These are phyloP conservation scores for Choreutis nemorana DNA, from an alignment of 2,888 invertebrate species.

Conservation along the genomic window DNA sequence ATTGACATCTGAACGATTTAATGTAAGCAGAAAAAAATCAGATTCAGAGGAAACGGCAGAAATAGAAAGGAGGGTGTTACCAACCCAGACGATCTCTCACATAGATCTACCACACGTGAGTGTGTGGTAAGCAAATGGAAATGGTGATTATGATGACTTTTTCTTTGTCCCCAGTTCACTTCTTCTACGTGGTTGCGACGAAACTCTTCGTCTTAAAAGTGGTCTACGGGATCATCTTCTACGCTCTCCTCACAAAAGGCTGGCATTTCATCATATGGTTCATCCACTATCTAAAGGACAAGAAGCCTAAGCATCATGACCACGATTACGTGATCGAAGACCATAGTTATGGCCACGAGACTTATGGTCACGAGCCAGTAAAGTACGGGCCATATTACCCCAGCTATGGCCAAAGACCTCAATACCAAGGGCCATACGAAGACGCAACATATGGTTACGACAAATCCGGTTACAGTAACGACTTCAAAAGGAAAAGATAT, in stretches of 20 bases:
- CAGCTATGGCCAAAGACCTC: constrained; percentile 11
- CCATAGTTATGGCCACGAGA: constrained; percentile 18
- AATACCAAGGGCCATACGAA: constrained; percentile 12
- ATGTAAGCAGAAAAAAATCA: no score
- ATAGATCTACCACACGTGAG: no score
- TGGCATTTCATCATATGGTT: constrained; percentile 51
- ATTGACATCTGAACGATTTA: not conserved
- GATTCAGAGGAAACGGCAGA: no score
- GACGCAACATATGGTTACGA: constrained; percentile 11
- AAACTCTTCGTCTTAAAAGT: constrained; percentile 46
- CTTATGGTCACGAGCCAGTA: not conserved
- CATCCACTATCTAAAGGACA: constrained; percentile 42
- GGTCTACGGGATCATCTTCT: constrained; percentile 44
- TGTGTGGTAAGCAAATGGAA: no score
- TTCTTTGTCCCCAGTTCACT: constrained; percentile 41
- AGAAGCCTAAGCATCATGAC: constrained; percentile 26
- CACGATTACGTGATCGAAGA: constrained; percentile 32
- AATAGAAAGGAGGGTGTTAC: no score
- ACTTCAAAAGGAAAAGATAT: constrained; percentile 18
- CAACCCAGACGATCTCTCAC: no score
- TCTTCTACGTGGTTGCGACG: constrained; percentile 47
- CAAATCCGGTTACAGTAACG: constrained; percentile 2
- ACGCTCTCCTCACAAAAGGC: constrained; percentile 32
- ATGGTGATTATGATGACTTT: constrained; percentile 7
- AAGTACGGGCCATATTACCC: no score